phyloP scores from a whole-genome alignment of 2,797 vertebrate genomes.

The Myiotriccus ornatus region DNA sequence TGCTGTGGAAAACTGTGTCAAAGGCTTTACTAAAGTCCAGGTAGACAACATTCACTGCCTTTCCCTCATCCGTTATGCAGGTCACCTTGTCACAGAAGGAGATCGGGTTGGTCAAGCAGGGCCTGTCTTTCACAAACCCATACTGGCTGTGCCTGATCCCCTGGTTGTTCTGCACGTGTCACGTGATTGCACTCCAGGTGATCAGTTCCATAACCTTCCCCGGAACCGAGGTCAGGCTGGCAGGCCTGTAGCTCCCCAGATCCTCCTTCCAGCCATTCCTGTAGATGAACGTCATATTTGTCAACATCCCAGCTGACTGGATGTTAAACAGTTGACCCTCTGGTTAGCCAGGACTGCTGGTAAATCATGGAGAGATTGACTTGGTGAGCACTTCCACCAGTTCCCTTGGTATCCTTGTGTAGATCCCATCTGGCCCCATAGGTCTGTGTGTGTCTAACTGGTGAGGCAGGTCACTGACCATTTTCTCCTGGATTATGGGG shows the following conservation, averaged over 20 bases:
- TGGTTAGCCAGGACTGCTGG: background rate
- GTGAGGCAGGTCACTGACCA: background rate
- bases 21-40: background rate
- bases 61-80: background rate
- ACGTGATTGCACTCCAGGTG: rapidly evolving
- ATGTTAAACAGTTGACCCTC: background rate
- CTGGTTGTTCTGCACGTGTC: background rate
- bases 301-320: background rate
- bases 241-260: background rate
- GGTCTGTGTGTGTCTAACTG: background rate
- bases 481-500: rapidly evolving
- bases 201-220: background rate
- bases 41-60: background rate
- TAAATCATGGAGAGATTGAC: background rate
- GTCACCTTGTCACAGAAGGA: background rate
- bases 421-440: rapidly evolving
- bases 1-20: background rate
- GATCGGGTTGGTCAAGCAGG: background rate
- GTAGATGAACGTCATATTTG: background rate
- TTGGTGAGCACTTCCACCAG: background rate
- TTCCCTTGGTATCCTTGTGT: background rate
- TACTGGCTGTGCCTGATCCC: background rate
- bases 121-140: rapidly evolving
- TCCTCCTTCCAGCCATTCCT: background rate
- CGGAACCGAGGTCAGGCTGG: rapidly evolving